phyloP scores from a whole-genome alignment of 2,888 invertebrate species.

The Caenorhabditis wallacei region DNA sequence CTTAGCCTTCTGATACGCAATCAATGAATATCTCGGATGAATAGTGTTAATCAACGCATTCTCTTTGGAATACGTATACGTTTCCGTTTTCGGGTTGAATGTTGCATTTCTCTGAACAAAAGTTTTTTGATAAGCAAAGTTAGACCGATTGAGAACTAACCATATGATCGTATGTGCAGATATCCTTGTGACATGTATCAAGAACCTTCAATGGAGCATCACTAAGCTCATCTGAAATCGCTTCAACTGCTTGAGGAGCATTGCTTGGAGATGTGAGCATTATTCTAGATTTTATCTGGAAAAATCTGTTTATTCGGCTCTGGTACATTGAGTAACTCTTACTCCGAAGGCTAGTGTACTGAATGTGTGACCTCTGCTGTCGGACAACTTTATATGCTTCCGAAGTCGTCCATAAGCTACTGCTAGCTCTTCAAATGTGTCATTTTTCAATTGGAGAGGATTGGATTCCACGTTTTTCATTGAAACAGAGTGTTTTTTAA shows the following conservation, averaged over 20 bases:
- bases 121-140: no score
- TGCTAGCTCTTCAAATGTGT: slow-evolving; percentile 60
- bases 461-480: slow-evolving; percentile 8
- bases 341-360: slow-evolving; percentile 61
- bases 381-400: slow-evolving; percentile 54
- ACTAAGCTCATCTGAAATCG: slow-evolving; percentile 66
- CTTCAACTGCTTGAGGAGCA: slow-evolving; percentile 63
- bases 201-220: slow-evolving; percentile 65
- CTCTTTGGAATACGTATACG: slow-evolving; percentile 61
- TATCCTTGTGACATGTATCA: slow-evolving; percentile 63
- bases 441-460: slow-evolving; percentile 42
- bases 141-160: no score
- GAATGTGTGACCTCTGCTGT: slow-evolving; percentile 64
- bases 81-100: slow-evolving; percentile 63
- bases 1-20: slow-evolving; percentile 68
- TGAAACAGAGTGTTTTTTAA: slow-evolving; percentile 45
- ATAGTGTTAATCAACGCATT: slow-evolving; percentile 64
- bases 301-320: neutral
- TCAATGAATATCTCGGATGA: slow-evolving; percentile 57
- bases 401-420: slow-evolving; percentile 54
- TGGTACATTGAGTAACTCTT: no score
- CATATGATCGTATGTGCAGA: slow-evolving; percentile 58
- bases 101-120: slow-evolving; percentile 61
- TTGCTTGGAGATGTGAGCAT: slow-evolving; percentile 55
- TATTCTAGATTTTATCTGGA: slow-evolving; percentile 67